Evolutionary conservation across 30 jellyfish, hydroid and myxozoan genomes (phyloP), one percentile per base, ranked within the genome.

Genomic region (Cassiopea andromeda): DNA sequence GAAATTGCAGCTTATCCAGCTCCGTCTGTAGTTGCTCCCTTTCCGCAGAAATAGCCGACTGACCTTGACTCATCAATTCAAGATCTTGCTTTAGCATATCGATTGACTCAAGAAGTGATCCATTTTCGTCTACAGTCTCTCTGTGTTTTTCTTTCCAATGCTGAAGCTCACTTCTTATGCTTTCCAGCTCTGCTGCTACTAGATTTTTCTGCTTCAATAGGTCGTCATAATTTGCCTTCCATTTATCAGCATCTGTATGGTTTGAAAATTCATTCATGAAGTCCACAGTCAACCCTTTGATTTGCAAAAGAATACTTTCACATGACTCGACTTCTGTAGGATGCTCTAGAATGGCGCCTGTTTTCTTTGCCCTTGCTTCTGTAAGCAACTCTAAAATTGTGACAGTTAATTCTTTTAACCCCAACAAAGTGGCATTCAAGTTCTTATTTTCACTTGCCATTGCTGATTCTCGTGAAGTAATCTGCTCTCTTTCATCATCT

Each of bases 1-100:
- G 97, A 81, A 86, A 92, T 64, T 92, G 94, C 83, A 92, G 83
- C 54, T 92, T 86, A 73, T 92, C 97, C 59, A 92, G 73, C 43
- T 92, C 95, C 9, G 93, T 38, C 64, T 92, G 95, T 61, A 92
- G 85, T 46, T 67, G 87, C 87, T 92, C 97, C 83, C 91, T 73
- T 77, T 92, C 97, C 1, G 93, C 88, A 1, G 91, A 71, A 27
- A 85, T 27, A 4, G 93, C 92, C 0, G 95, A 67, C 76, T 83
- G 89, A 1, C 91, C 91, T 74, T 92, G 93, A 49, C 90, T 85
- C 93, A 86, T 73, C 77, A 78, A 58, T 78, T 86, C 93, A 2
- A 74, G 59, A 46, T 92, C 97, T 82, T 85, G 93, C 75, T 84
- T 61, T 57, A 92, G 68, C 77, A 83, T 15, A 72, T 92, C 97